Evolutionary conservation across 1,140 invertebrate species (phyloP).

Genomic region (Theocolax elegans): DNA sequence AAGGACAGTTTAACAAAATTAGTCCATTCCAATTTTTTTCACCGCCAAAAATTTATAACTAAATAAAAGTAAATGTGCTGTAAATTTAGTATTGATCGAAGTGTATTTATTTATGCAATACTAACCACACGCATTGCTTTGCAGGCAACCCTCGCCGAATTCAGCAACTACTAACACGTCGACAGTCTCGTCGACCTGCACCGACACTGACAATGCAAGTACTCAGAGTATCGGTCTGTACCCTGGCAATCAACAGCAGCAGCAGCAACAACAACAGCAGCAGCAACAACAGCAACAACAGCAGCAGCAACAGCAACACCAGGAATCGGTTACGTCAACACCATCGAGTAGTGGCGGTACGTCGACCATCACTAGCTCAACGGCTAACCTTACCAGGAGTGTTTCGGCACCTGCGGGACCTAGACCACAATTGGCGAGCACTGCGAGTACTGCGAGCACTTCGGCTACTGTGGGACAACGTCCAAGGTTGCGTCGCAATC

Average conservation of each 20-base stretch:
- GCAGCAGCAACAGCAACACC: constrained; percentile 51
- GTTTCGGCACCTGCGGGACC: constrained; percentile 58
- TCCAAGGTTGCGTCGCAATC: constrained; percentile 55
- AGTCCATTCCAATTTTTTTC: too few relatives aligned
- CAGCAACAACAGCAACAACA: constrained; percentile 9
- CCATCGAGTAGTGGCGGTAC: constrained; percentile 42
- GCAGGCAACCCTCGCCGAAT: constrained; percentile 65
- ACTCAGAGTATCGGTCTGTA: constrained; percentile 57
- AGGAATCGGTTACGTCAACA: constrained; percentile 56
- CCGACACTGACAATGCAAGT: constrained; percentile 53
- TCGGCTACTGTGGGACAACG: constrained; percentile 59
- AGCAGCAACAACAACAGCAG: constrained; percentile 17
- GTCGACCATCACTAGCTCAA: constrained; percentile 55
- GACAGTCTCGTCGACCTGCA: constrained; percentile 58
- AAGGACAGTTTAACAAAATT: too few relatives aligned
- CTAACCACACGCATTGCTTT: too few relatives aligned
- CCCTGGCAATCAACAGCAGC: constrained; percentile 37
- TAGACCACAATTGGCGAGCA: constrained; percentile 51
- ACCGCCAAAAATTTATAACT: too few relatives aligned
- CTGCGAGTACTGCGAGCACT: constrained; percentile 50
- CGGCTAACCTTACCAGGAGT: constrained; percentile 49
- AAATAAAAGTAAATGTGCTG: too few relatives aligned
- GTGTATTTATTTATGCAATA: too few relatives aligned
- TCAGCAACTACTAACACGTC: constrained; percentile 62
- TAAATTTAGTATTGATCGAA: too few relatives aligned